Conservation (phyloP, 2,888 invertebrate species). For the Dusona sp. region DNA sequence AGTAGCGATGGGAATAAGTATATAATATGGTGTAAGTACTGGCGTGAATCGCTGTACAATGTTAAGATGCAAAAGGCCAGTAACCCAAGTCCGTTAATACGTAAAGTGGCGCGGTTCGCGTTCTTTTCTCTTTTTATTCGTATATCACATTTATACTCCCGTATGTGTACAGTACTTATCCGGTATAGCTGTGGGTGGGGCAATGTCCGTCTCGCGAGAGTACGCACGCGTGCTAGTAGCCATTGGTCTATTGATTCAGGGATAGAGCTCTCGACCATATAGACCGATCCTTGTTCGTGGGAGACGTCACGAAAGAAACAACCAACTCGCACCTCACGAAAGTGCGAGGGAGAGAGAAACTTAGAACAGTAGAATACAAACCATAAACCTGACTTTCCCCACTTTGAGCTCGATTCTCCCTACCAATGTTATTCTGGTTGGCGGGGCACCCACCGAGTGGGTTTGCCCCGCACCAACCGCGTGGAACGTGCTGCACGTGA, state of each 20-base stretch:
- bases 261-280: slow-evolving; percentile 32
- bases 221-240: slow-evolving; percentile 81
- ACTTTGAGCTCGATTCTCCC: slow-evolving; percentile 12
- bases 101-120: not conserved
- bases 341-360: slow-evolving; percentile 5
- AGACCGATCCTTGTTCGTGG: slow-evolving; percentile 29
- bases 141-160: not conserved
- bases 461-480: slow-evolving; percentile 50
- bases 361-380: slow-evolving; percentile 1
- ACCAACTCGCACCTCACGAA: not conserved
- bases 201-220: slow-evolving; percentile 77
- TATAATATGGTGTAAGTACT: slow-evolving; percentile 65
- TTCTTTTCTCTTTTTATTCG: slow-evolving; percentile 24
- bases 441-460: slow-evolving; percentile 24
- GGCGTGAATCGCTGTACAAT: slow-evolving; percentile 55
- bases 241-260: slow-evolving; percentile 82
- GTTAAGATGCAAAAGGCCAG: slow-evolving; percentile 50
- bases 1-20: slow-evolving; percentile 40
- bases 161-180: slow-evolving; percentile 31
- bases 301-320: slow-evolving; percentile 29
- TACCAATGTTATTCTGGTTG: slow-evolving; percentile 5
- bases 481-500: slow-evolving; percentile 54
- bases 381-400: slow-evolving; percentile 13
- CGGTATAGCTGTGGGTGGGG: slow-evolving; percentile 69
- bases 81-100: not conserved